These are phyloP conservation scores for Drosophila nigrodunni DNA, from an alignment of 1,140 invertebrate species.

Conservation along the genomic window DNA sequence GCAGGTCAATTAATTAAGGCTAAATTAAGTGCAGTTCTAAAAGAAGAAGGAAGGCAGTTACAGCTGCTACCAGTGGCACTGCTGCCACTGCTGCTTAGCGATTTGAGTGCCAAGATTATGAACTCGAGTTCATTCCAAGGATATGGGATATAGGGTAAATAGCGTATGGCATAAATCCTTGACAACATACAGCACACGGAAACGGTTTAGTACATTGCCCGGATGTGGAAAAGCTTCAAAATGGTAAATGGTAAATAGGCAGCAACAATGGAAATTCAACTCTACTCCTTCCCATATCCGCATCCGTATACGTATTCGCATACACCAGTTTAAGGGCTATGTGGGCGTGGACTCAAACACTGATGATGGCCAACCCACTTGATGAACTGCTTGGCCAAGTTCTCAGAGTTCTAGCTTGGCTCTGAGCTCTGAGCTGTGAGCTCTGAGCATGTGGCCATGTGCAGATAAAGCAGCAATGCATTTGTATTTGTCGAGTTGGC, in stretches of 20 bases:
- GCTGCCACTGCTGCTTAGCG: conserved; percentile 59
- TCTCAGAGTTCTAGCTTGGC: not conserved
- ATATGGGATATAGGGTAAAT: conserved; percentile 53
- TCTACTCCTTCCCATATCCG: not conserved
- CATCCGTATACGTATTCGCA: not conserved
- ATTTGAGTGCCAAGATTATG: conserved; percentile 79
- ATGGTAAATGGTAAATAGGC: conserved; percentile 51
- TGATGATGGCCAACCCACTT: conserved; percentile 34
- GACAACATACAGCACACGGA: conserved; percentile 51
- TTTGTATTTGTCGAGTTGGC: conserved; percentile 60
- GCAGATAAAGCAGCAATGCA: conserved; percentile 59
- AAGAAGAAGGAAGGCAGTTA: conserved; percentile 55
- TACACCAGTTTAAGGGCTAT: not conserved
- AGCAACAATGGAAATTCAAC: conserved; percentile 27
- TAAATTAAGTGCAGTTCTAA: conserved; percentile 77
- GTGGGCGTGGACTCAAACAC: conserved; percentile 9
- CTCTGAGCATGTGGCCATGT: conserved; percentile 24
- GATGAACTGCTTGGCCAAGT: conserved; percentile 45
- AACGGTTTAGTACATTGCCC: conserved; percentile 73
- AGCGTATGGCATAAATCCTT: conserved; percentile 66
- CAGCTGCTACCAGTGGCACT: conserved; percentile 28
- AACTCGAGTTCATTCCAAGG: conserved; percentile 46
- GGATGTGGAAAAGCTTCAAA: conserved; percentile 64
- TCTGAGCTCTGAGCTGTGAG: conserved; percentile 4
- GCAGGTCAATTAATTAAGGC: conserved; percentile 82